Evolutionary conservation across 2,888 invertebrate species (phyloP).

Genomic region (Nemotelus pantherinus): DNA sequence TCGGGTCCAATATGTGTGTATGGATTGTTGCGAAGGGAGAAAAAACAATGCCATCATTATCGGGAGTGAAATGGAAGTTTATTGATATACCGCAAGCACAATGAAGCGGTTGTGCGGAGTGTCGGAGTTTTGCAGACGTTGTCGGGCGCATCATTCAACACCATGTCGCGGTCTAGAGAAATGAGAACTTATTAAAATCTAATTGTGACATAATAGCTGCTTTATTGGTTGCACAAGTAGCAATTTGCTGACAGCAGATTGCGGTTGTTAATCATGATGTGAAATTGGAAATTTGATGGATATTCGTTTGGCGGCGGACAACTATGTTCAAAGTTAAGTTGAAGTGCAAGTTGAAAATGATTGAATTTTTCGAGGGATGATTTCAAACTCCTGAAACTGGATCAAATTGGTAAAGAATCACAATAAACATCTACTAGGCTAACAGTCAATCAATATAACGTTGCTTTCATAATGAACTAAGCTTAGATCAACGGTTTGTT

Average conservation of each 20-base stretch:
- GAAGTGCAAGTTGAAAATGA: too few species aligned
- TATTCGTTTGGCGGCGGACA: too few species aligned
- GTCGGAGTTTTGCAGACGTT: conserved; percentile 1
- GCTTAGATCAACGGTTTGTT: too few species aligned
- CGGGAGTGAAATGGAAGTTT: conserved; percentile 29
- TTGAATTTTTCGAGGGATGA: too few species aligned
- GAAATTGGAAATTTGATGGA: not conserved
- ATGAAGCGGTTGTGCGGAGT: not conserved
- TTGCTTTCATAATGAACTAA: too few species aligned
- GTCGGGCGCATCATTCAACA: conserved; percentile 23
- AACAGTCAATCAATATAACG: too few species aligned
- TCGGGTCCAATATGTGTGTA: not conserved
- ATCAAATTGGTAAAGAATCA: too few species aligned
- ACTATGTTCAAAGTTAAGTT: too few species aligned
- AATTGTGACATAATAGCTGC: conserved; percentile 40
- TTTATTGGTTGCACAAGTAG: conserved; percentile 28
- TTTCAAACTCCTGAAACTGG: too few species aligned
- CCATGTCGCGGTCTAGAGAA: conserved; percentile 23
- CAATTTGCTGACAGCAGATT: conserved; percentile 38
- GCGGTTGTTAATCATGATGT: conserved; percentile 26
- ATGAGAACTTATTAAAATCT: conserved; percentile 45
- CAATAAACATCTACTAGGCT: too few species aligned
- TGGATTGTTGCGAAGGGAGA: conserved; percentile 16
- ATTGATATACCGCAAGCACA: conserved; percentile 26
- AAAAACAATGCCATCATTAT: conserved; percentile 39